phyloP scores from a whole-genome alignment of 2,797 vertebrate genomes.

The Ispidina picta region DNA sequence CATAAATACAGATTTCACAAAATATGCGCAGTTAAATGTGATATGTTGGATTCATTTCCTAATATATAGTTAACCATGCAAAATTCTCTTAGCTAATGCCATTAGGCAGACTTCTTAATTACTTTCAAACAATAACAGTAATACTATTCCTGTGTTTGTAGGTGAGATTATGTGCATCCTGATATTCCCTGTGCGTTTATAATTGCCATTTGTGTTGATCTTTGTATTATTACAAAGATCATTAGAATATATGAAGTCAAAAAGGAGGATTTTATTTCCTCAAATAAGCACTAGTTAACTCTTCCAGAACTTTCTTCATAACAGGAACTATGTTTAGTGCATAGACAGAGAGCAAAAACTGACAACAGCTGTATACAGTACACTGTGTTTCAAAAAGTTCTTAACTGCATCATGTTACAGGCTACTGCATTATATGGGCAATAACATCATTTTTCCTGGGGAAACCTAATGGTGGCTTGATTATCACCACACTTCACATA shows the following conservation, averaged over 20 bases:
- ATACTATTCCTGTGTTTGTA: not conserved
- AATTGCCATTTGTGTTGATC: not conserved
- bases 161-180: not conserved
- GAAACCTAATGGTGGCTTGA: not conserved
- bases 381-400: not conserved
- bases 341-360: not conserved
- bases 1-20: not conserved
- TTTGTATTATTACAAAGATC: not conserved
- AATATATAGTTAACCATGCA: not conserved
- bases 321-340: not conserved
- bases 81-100: constrained; percentile 7
- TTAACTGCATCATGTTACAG: not conserved
- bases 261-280: not conserved
- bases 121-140: not conserved
- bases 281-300: not conserved
- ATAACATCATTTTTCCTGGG: not conserved
- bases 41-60: not conserved
- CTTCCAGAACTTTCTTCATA: not conserved
- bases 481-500: not conserved
- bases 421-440: not conserved
- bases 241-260: not conserved
- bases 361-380: not conserved
- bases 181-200: not conserved
- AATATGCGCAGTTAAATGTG: not conserved
- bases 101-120: constrained; percentile 25